Conservation (phyloP, 2,888 invertebrate genomes). For the Abrostola triplasia region DNA sequence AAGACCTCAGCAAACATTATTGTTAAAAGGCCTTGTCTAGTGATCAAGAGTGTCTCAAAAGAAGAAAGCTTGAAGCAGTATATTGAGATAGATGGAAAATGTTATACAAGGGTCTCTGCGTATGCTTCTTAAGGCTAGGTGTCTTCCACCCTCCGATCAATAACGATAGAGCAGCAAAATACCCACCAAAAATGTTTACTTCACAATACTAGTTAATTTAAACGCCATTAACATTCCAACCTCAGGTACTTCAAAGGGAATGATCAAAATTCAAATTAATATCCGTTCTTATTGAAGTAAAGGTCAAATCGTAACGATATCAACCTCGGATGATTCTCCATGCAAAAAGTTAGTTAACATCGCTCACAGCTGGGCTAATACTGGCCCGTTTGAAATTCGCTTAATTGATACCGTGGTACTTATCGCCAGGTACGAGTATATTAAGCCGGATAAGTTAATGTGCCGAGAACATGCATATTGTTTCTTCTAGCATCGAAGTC, state of each 20-base stretch:
- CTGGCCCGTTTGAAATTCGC: constrained; percentile 35
- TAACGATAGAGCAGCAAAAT: not conserved
- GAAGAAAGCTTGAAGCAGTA: too few relatives aligned
- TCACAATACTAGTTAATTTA: constrained; percentile 16
- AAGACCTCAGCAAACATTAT: too few relatives aligned
- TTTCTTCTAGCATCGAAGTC: constrained; percentile 22
- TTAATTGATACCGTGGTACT: constrained; percentile 47
- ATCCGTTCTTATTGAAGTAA: constrained; percentile 27
- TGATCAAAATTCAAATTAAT: constrained; percentile 37
- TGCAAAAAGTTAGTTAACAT: constrained; percentile 43
- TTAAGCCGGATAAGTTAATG: constrained; percentile 41
- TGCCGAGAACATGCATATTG: constrained; percentile 44
- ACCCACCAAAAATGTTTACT: constrained; percentile 4
- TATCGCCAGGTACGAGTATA: constrained; percentile 45
- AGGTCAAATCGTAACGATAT: constrained; percentile 37
- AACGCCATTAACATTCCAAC: constrained; percentile 33
- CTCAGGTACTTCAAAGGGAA: constrained; percentile 24
- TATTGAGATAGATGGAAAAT: too few relatives aligned
- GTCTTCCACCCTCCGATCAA: too few relatives aligned
- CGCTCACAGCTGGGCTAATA: constrained; percentile 28
- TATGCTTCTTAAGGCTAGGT: too few relatives aligned
- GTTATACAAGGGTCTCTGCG: too few relatives aligned
- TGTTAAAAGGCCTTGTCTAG: not conserved
- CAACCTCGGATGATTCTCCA: constrained; percentile 22
- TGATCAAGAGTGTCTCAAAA: too few relatives aligned